Conservation (phyloP, 2,797 vertebrate genomes). For the Arnoldichthys spilopterus region DNA sequence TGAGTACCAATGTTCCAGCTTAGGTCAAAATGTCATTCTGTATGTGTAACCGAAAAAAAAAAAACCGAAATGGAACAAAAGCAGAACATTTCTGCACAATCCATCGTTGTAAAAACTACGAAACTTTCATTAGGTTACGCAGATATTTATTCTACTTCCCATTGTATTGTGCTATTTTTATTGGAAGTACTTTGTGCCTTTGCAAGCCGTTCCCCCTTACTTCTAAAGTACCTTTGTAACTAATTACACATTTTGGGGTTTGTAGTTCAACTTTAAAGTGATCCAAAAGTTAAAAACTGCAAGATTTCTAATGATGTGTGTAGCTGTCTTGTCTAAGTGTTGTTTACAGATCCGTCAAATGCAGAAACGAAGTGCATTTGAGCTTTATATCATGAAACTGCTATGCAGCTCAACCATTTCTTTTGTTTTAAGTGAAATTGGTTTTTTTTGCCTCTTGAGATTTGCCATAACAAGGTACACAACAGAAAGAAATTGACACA, state of each 20-base stretch:
- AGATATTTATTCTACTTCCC: conserved; percentile 36
- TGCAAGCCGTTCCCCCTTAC: conserved; percentile 49
- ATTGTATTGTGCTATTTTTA: conserved; percentile 55
- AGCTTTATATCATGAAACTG: conserved; percentile 59
- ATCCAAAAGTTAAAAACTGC: conserved; percentile 33
- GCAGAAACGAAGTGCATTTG: conserved; percentile 59
- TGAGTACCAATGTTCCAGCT: conserved; percentile 27
- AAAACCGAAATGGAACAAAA: conserved; percentile 34
- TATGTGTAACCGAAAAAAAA: conserved; percentile 28
- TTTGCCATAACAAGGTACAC: conserved; percentile 69
- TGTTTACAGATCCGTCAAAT: conserved; percentile 48
- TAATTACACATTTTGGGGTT: conserved; percentile 41
- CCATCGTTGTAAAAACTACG: conserved; percentile 30
- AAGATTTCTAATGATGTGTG: conserved; percentile 19
- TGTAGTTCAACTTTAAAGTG: conserved; percentile 34
- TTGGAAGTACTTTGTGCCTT: conserved; percentile 63
- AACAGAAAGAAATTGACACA: conserved; percentile 61
- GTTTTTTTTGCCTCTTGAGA: conserved; percentile 75
- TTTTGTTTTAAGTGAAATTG: conserved; percentile 45
- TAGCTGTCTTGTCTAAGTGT: conserved; percentile 63
- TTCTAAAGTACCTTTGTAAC: conserved; percentile 56
- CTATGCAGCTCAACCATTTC: conserved; percentile 70
- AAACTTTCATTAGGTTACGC: conserved; percentile 21
- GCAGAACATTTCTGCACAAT: conserved; percentile 43
- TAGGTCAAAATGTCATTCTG: conserved; percentile 22